A percentile compares a stretch with the other conserved stretches of the same genome.
Evolutionary conservation across 2,113 vertebrate species (phyloP).

Genomic region (Acrocephalus arundinaceus): DNA sequence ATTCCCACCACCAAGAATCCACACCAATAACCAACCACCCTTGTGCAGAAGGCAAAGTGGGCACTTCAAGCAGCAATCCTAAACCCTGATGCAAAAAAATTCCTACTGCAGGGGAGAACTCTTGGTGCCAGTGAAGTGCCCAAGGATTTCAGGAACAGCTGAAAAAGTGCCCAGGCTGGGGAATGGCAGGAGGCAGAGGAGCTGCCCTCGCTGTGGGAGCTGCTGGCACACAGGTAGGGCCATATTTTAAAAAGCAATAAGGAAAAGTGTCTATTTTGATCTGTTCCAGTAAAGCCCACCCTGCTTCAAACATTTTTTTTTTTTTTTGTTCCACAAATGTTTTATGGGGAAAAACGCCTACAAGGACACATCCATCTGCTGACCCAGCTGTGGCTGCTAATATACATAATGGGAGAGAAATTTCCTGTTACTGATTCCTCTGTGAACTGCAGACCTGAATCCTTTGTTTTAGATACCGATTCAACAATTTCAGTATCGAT

Average conservation of each 20-base stretch:
- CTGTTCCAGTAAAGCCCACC: constrained; percentile 42
- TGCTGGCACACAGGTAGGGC: background rate
- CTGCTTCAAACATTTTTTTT: constrained; percentile 26
- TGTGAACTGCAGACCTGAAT: constrained; percentile 29
- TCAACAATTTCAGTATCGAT: constrained; percentile 17
- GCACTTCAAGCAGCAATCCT: background rate
- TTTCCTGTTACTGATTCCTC: constrained; percentile 15
- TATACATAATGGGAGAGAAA: constrained; percentile 39
- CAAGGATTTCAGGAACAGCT: background rate
- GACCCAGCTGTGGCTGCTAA: constrained; percentile 59
- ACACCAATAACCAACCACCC: background rate
- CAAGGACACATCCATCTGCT: constrained; percentile 69
- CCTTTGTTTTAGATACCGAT: constrained; percentile 22
- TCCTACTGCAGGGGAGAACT: background rate
- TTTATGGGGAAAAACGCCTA: constrained; percentile 58
- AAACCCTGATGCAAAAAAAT: background rate
- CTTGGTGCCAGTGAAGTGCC: background rate
- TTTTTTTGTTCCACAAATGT: constrained; percentile 2
- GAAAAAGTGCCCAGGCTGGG: background rate
- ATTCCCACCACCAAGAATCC: background rate
- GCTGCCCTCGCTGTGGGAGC: background rate
- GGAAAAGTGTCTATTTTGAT: constrained; percentile 38
- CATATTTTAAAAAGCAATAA: constrained; percentile 53
- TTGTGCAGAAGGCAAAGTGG: background rate
- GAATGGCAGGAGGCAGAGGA: background rate